Base-by-base conservation (phyloP, 2,797 vertebrate species). In the Karalla daura region DNA sequence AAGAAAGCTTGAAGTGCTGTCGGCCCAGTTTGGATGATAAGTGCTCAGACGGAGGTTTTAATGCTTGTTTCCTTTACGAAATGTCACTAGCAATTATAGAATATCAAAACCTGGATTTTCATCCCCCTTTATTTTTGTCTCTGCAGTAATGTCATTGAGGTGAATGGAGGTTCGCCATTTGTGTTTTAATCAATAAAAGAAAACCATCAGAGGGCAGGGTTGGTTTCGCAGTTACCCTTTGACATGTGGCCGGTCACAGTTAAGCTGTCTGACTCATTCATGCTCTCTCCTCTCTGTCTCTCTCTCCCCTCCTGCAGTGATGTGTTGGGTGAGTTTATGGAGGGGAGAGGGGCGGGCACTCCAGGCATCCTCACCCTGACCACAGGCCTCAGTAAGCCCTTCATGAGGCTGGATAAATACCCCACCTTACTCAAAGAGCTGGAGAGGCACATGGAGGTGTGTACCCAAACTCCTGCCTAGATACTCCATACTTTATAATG, bases 361-460 rank as follows among this genome's bases (percentile, higher is more conserved):
- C 97, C 98, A 1, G 98, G 98, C 63, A 97, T 98, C 85, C 96
- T 99, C 68, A 95, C 95, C 20, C 90, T 99, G 85, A 99, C 98
- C 72, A 98, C 97, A 0, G 97, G 96, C 87, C 95, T 99, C 84
- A 99, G 98, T 93, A 98, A 97, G 90, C 97, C 98, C 17, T 99
- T 99, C 76, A 96, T 98, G 96, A 95, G 98, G 78, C 94, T 99
- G 70, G 98, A 98, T 89, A 98, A 97, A 90, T 99, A 99, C 86
- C 97, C 97, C 32, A 97, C 93, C 0, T 89, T 99, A 84, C 96
- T 99, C 72, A 98, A 98, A 92, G 98, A 99, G 83, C 95, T 99
- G 78, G 97, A 99, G 90, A 93, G 98, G 63, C 98, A 99, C 89
- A 98, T 98, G 96, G 98, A 99, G 97, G 98, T 98, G 50, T 49